Evolutionary conservation across 2,888 invertebrate genomes (phyloP).

Genomic region (Schrankia costaestrigalis): DNA sequence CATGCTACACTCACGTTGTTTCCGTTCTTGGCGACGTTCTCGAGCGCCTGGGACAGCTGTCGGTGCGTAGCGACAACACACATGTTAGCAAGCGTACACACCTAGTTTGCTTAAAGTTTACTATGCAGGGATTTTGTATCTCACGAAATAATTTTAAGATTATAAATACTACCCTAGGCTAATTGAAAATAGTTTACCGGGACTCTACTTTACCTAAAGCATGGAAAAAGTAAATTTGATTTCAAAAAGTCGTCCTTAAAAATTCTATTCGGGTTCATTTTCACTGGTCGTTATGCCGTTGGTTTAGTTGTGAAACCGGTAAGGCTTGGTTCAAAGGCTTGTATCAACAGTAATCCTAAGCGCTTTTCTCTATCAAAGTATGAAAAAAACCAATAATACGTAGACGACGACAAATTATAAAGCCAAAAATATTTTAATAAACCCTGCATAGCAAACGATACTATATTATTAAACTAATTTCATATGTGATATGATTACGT

Average conservation of each 20-base stretch:
- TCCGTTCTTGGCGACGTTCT: conserved; percentile 85
- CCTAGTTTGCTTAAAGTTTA: conserved; percentile 35
- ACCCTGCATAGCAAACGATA: conserved; percentile 17
- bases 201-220: no score
- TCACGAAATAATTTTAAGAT: no score
- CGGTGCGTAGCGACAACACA: conserved; percentile 71
- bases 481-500: no score
- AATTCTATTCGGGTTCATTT: no score
- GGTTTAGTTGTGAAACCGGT: no score
- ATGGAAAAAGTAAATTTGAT: no score
- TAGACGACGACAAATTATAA: background rate
- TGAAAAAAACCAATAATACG: background rate
- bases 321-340: no score
- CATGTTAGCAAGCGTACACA: conserved; percentile 69
- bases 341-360: no score
- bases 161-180: no score
- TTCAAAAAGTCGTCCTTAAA: no score
- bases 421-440: background rate
- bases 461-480: conserved; percentile 13
- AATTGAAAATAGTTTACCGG: no score
- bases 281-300: no score
- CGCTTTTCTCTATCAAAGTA: background rate
- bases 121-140: conserved; percentile 6
- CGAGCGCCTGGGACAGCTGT: conserved; percentile 84
- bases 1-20: conserved; percentile 81